These are phyloP conservation scores for Aphaenogaster rudis DNA, from an alignment of 1,140 invertebrate genomes.

Conservation along the genomic window DNA sequence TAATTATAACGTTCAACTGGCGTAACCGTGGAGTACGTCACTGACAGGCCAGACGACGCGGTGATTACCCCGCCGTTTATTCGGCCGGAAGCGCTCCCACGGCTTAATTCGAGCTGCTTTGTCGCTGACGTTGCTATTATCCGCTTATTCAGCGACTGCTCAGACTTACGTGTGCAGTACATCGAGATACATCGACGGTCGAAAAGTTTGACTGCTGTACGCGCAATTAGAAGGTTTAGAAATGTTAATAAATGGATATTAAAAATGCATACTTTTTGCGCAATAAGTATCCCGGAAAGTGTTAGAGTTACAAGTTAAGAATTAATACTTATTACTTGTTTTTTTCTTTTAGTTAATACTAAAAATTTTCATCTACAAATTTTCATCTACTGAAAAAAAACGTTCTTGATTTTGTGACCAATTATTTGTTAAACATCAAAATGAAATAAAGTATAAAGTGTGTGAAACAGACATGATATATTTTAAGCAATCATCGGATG, in stretches of 20 bases:
- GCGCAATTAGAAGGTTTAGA: neutral
- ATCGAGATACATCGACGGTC: neutral
- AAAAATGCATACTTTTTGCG: neutral
- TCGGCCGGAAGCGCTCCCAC: conserved; percentile 59
- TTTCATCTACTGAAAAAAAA: neutral
- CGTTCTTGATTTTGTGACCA: neutral
- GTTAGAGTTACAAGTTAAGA: neutral
- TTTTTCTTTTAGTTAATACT: neutral
- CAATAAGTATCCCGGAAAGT: neutral
- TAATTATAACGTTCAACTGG: conserved; percentile 68
- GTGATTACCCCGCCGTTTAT: conserved; percentile 30
- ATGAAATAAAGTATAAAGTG: conserved; percentile 11
- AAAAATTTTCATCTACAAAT: neutral
- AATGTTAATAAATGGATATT: neutral
- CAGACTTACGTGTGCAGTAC: conserved; percentile 41
- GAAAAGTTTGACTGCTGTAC: neutral
- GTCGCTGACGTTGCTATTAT: conserved; percentile 64
- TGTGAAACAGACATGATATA: neutral
- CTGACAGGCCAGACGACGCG: conserved; percentile 52
- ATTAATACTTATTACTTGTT: neutral
- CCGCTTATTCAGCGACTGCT: conserved; percentile 54
- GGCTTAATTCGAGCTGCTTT: conserved; percentile 71
- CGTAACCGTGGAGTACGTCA: conserved; percentile 64
- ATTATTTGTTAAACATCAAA: neutral
- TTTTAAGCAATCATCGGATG: conserved; percentile 37